Evolutionary conservation across 2,797 vertebrate genomes (phyloP).

Genomic region (Hoplostethus mediterraneus): DNA sequence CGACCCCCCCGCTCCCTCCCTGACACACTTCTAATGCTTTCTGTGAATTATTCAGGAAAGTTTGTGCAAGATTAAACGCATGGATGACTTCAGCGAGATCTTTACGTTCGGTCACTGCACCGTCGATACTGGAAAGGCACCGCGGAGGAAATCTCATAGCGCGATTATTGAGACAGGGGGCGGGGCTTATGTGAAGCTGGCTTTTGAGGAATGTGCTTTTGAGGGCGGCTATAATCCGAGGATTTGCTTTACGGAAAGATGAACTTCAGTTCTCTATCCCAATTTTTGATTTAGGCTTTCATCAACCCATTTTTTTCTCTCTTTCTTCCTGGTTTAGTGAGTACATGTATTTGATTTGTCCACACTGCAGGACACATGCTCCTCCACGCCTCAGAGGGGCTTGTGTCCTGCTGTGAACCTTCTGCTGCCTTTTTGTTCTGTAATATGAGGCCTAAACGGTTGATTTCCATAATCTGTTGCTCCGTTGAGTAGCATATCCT

Average conservation of each 20-base stretch:
- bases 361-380: slow-evolving; percentile 10
- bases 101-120: slow-evolving; percentile 39
- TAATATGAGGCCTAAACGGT: slow-evolving; percentile 1
- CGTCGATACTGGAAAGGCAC: neutral
- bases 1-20: neutral
- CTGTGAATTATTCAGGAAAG: slow-evolving; percentile 72
- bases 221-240: no score
- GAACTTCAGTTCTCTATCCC: no score
- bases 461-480: slow-evolving; percentile 19
- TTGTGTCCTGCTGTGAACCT: slow-evolving; percentile 48
- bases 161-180: neutral
- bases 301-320: no score
- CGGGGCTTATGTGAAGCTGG: slow-evolving; percentile 1
- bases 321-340: no score
- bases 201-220: slow-evolving; percentile 14
- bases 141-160: neutral
- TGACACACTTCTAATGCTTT: slow-evolving; percentile 60
- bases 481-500: neutral
- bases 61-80: slow-evolving; percentile 63
- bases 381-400: slow-evolving; percentile 17
- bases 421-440: slow-evolving; percentile 38
- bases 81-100: slow-evolving; percentile 49
- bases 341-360: slow-evolving; percentile 56
- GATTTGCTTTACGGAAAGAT: no score
- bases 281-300: no score